These are phyloP conservation scores for Pseudorhiza aurosa DNA, from an alignment of 30 jellyfish, hydroid and myxozoan species.

Conservation along the genomic window DNA sequence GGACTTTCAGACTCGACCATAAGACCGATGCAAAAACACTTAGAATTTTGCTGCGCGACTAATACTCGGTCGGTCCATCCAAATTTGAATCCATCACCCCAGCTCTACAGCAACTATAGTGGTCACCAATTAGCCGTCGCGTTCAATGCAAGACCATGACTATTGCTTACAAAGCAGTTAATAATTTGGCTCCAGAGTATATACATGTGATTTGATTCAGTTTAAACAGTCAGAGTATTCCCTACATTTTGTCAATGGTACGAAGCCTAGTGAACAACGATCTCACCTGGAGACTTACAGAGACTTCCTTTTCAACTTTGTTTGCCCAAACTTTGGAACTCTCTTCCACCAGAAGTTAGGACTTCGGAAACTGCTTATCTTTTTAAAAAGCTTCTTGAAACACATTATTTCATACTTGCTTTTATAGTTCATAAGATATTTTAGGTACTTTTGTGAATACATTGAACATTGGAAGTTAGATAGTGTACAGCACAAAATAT, in stretches of 20 bases:
- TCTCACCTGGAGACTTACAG: too few relatives aligned
- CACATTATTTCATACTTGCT: background rate
- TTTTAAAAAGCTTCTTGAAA: background rate
- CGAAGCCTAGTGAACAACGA: too few relatives aligned
- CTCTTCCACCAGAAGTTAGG: background rate
- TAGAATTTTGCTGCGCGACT: constrained; percentile 16
- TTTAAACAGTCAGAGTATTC: too few relatives aligned
- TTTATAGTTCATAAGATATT: too few relatives aligned
- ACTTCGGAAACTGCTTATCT: background rate
- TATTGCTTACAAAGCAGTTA: too few relatives aligned
- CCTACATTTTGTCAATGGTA: too few relatives aligned
- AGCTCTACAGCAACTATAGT: constrained; percentile 41
- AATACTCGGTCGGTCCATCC: constrained; percentile 44
- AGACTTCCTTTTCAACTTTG: background rate
- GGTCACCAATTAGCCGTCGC: constrained; percentile 28
- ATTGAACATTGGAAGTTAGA: background rate
- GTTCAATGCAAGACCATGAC: constrained; percentile 22
- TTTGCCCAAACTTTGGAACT: background rate
- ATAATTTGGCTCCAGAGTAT: too few relatives aligned
- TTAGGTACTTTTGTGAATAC: background rate
- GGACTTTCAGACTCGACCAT: constrained; percentile 50
- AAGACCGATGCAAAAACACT: constrained; percentile 37
- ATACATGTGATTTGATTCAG: too few relatives aligned
- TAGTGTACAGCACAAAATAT: background rate
- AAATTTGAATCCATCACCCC: constrained; percentile 30